Base-by-base conservation (phyloP, 2,888 invertebrate genomes). In the Drosophila falleni region DNA sequence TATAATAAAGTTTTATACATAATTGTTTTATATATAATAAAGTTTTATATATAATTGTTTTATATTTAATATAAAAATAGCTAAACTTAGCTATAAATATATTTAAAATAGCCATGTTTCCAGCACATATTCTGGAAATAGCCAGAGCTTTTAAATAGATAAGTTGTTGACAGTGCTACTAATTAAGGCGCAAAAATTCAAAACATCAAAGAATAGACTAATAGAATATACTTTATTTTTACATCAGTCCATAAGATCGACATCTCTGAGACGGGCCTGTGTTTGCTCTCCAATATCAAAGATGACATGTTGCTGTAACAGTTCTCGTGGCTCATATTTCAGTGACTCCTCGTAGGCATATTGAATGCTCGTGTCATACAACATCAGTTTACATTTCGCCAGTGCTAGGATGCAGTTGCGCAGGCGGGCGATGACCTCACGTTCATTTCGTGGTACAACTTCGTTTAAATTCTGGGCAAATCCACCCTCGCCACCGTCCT, bases 321-420 rank as follows among this genome's bases (percentile, higher is more conserved):
- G 92, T 74, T 98, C 97, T 74, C 94, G 94, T 10, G 97, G 96
- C 11, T 94, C 94, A 91, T 97, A 98, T 91, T 97, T 96, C 42
- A 95, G 92, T 6, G 98, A 98, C 90, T 97, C 97, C 81, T 98
- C 97, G 92, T 95, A 99, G 0, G 98, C 97, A 91, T 97, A 97
- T 80, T 96, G 94, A 50, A 99, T 97, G 88, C 97, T 98, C 0
- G 98, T 98, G 90, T 99, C 98, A 84, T 96, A 98, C 2, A 99
- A 93, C 94, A 97, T 96, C 93, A 99, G 96, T 90, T 97, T 97
- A 77, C 97, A 96, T 26, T 97, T 95, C 0, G 97, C 96, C 60
- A 99, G 93, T 0, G 97, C 96, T 50, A 96, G 93, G 72, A 99
- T 96, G 91, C 98, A 98, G 92, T 99, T 99, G 61, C 97, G 95